Base-by-base conservation (phyloP, 2,797 vertebrate genomes). In the Podarcis siculus region DNA sequence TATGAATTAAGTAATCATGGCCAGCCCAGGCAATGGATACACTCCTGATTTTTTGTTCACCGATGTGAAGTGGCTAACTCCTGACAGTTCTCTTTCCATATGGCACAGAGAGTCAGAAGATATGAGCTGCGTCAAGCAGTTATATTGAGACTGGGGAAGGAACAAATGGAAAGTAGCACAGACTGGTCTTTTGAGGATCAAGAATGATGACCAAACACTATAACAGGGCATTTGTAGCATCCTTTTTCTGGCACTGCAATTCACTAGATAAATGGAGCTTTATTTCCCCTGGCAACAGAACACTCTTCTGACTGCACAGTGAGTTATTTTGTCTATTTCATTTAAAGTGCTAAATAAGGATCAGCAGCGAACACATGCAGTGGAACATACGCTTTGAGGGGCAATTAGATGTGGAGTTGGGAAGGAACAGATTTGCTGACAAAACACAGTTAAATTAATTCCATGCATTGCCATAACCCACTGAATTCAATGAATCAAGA, bases 271-370 rank as follows among this genome's bases (percentile, higher is more conserved):
- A 94, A 93, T 81, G 87, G 83, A 89, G 83, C 32, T 92, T 93
- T 86, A 93, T 94, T 92, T 87, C 91, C 87, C 13, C 0, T 95
- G 90, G 94, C 93, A 95, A 94, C 92, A 90, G 90, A 92, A 94
- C 91, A 91, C 81, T 85, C 71, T 92, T 94, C 79, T 86, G 84
- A 37, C 13, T 82, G 85, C 39, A 87, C 86, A 89, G 88, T 39
- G 85, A 90, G 81, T 49, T 89, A 73, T 90, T 94, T 93, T 84
- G 88, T 5, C 91, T 93, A 35, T 93, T 94, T 89, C 42, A 87
- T 85, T 89, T 58, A 83, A 91, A 93, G 58, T 89, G 89, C 84
- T 86, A 93, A 94, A 87, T 67, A 81, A 93, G 87, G 32, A 92
- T 81, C 71, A 75, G 3, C 27, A 89, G 23, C 71, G 89, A 90